These are phyloP conservation scores for Aphodius granarius DNA, from an alignment of 2,888 invertebrate species.

Conservation along the genomic window DNA sequence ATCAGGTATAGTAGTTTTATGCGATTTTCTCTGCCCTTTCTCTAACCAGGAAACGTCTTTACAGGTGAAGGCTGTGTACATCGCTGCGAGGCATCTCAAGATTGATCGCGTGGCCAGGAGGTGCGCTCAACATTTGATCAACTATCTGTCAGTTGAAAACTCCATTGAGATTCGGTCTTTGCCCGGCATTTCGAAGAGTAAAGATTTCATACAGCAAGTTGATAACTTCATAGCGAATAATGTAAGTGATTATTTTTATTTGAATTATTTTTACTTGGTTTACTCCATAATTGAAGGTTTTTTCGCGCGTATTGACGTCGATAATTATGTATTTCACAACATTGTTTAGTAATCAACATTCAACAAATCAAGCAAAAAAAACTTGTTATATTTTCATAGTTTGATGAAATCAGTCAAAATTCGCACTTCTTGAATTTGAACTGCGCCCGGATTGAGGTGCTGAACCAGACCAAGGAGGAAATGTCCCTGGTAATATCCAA, in stretches of 20 bases:
- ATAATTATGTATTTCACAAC: too few relatives aligned
- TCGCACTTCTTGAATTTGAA: slow-evolving; percentile 67
- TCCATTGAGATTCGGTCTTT: slow-evolving; percentile 64
- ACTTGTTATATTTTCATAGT: slow-evolving; percentile 57
- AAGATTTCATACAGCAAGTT: slow-evolving; percentile 64
- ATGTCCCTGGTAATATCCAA: slow-evolving; percentile 62
- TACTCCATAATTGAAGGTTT: too few relatives aligned
- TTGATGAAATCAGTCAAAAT: slow-evolving; percentile 65
- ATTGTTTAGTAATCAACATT: too few relatives aligned
- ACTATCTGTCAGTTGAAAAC: slow-evolving; percentile 63
- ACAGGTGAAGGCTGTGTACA: slow-evolving; percentile 75
- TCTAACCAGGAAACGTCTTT: too few relatives aligned
- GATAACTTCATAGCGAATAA: slow-evolving; percentile 71
- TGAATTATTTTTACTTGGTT: background rate
- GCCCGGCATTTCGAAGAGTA: slow-evolving; percentile 62
- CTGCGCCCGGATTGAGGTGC: slow-evolving; percentile 71
- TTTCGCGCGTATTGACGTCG: too few relatives aligned
- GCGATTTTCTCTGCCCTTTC: too few relatives aligned
- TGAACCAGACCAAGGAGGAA: slow-evolving; percentile 72
- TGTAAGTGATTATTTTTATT: slow-evolving; percentile 53
- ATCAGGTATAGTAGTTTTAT: slow-evolving; percentile 47
- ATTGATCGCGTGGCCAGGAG: slow-evolving; percentile 73
- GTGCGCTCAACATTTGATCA: slow-evolving; percentile 70
- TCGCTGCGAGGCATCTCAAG: slow-evolving; percentile 76
- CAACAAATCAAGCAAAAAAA: background rate